phyloP scores from a whole-genome alignment of 2,113 vertebrate species.

The Semnornis frantzii region DNA sequence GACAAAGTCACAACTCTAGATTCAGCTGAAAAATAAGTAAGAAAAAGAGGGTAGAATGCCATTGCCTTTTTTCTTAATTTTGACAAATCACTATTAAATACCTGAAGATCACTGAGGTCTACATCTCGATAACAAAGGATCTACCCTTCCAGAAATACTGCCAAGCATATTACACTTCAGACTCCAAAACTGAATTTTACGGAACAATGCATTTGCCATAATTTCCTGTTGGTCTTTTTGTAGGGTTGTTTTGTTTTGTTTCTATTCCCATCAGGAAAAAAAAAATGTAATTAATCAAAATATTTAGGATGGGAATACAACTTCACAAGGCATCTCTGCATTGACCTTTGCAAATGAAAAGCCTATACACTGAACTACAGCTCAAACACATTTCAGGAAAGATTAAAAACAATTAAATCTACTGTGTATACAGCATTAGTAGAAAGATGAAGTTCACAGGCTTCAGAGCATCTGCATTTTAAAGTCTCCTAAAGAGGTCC shows the following conservation, averaged over 20 bases:
- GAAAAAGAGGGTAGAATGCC: neutral
- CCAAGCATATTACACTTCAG: neutral
- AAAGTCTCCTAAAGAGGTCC: neutral
- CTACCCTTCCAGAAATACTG: neutral
- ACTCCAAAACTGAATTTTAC: neutral
- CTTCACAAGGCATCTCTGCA: neutral
- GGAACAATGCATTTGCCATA: constrained; percentile 4
- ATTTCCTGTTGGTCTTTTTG: neutral
- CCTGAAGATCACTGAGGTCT: neutral
- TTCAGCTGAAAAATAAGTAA: neutral
- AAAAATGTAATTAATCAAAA: neutral
- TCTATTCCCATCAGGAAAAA: neutral
- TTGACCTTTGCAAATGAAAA: neutral
- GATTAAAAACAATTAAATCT: neutral
- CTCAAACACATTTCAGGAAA: neutral
- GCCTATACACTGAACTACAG: neutral
- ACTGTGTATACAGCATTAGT: neutral
- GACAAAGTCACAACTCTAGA: neutral
- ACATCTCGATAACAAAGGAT: neutral
- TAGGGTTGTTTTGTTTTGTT: neutral
- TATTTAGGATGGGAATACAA: neutral
- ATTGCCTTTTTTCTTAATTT: neutral
- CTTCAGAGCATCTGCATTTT: neutral
- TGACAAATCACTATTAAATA: neutral
- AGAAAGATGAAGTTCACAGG: neutral